Conservation (phyloP, 2,797 vertebrate species). For the Gobionotothen gibberifrons region DNA sequence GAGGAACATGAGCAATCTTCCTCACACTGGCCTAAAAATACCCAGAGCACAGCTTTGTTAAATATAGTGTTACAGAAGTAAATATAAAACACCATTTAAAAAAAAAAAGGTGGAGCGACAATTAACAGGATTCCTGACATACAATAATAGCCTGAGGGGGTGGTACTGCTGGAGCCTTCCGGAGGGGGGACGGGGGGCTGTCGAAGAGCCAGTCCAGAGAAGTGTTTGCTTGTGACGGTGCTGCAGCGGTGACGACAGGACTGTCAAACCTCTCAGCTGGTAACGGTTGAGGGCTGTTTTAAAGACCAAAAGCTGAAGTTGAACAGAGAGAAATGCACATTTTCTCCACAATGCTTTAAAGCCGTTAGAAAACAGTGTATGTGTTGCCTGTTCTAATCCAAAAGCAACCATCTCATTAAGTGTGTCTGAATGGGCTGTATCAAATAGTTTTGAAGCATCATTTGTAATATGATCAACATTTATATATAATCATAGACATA, state of each 20-base stretch:
- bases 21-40: slow-evolving; percentile 52
- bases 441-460: no score
- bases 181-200: slow-evolving; percentile 32
- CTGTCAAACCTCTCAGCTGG: slow-evolving; percentile 2
- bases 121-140: background rate
- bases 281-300: slow-evolving; percentile 15
- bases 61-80: background rate
- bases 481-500: background rate
- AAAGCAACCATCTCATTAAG: background rate
- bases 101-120: background rate
- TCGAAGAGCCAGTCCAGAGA: slow-evolving; percentile 73
- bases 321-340: no score
- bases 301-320: background rate
- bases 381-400: no score
- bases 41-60: background rate
- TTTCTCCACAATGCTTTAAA: no score
- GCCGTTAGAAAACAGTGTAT: no score
- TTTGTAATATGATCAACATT: no score
- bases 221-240: slow-evolving; percentile 31
- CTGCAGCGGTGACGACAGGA: background rate
- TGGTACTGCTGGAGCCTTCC: background rate
- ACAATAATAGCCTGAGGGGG: slow-evolving; percentile 30
- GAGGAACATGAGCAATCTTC: background rate
- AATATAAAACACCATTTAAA: background rate
- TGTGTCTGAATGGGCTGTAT: no score